Conservation (phyloP, 1,140 invertebrate species). For the Ectropis grisescens region DNA sequence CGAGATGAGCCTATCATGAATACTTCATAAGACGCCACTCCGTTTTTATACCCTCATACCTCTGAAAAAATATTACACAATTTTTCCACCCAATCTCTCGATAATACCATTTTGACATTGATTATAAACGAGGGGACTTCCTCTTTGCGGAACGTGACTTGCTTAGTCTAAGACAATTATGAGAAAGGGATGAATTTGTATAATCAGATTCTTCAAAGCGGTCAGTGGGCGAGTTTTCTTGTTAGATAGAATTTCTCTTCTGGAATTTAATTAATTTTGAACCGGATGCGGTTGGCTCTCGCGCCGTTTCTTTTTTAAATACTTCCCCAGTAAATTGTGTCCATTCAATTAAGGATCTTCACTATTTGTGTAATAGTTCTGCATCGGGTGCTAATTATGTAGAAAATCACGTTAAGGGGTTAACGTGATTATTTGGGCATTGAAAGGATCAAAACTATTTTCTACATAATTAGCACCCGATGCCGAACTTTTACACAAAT, state of each 20-base stretch:
- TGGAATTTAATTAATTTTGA: conserved; percentile 7
- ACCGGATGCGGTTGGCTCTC: too few species aligned
- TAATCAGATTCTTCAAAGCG: conserved; percentile 16
- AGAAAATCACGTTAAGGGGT: too few species aligned
- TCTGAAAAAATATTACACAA: not conserved
- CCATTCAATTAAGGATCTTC: too few species aligned
- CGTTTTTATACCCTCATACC: not conserved
- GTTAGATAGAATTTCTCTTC: conserved; percentile 3
- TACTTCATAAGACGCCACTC: not conserved
- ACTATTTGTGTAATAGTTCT: too few species aligned
- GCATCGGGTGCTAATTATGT: too few species aligned
- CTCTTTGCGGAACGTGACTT: conserved; percentile 13
- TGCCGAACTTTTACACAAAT: too few species aligned
- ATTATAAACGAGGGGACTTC: conserved; percentile 12
- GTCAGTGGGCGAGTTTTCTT: conserved; percentile 9
- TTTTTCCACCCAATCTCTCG: conserved; percentile 3
- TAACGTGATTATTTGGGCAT: too few species aligned
- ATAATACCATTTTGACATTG: conserved; percentile 9
- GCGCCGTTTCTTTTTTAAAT: too few species aligned
- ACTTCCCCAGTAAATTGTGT: too few species aligned
- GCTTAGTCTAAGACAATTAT: conserved; percentile 16
- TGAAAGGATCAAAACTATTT: too few species aligned
- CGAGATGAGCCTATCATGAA: not conserved
- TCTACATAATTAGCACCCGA: too few species aligned
- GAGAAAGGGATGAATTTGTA: conserved; percentile 15